Conservation (phyloP, 2,888 invertebrate genomes). For the Pycnomerus fuliginosus region DNA sequence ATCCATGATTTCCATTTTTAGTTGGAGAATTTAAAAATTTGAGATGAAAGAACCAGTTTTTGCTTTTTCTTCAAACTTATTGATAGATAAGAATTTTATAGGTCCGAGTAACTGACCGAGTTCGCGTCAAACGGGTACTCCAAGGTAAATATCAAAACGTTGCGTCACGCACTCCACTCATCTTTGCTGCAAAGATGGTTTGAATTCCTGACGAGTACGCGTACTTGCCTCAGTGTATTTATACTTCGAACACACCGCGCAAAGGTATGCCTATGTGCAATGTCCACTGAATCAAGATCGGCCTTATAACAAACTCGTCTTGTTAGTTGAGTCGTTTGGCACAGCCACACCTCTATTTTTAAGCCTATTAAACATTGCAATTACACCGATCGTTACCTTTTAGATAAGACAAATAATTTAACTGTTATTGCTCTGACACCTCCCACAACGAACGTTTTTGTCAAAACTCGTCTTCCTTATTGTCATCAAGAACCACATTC, state of each 20-base stretch:
- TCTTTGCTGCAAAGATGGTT: constrained; percentile 20
- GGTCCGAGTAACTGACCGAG: too few relatives aligned
- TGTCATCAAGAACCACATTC: background rate
- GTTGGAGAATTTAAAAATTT: too few relatives aligned
- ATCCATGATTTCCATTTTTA: too few relatives aligned
- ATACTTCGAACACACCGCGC: constrained; percentile 16
- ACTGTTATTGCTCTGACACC: background rate
- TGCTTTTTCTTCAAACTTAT: too few relatives aligned
- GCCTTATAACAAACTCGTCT: constrained; percentile 14
- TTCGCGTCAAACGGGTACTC: too few relatives aligned
- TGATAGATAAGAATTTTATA: too few relatives aligned
- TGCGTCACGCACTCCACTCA: constrained; percentile 13
- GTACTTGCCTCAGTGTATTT: constrained; percentile 23
- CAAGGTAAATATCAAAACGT: constrained; percentile 9
- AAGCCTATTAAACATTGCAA: constrained; percentile 16
- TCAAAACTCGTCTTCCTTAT: background rate
- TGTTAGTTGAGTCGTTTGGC: constrained; percentile 23
- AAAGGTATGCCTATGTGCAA: constrained; percentile 22
- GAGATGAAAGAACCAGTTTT: too few relatives aligned
- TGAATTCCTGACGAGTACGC: constrained; percentile 22
- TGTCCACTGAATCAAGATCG: constrained; percentile 28
- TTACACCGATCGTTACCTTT: constrained; percentile 21
- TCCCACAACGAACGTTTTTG: background rate
- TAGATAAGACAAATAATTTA: constrained; percentile 17
- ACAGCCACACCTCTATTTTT: constrained; percentile 19